These are phyloP conservation scores for Ara ararauna DNA, from an alignment of 2,797 vertebrate genomes.

Conservation along the genomic window DNA sequence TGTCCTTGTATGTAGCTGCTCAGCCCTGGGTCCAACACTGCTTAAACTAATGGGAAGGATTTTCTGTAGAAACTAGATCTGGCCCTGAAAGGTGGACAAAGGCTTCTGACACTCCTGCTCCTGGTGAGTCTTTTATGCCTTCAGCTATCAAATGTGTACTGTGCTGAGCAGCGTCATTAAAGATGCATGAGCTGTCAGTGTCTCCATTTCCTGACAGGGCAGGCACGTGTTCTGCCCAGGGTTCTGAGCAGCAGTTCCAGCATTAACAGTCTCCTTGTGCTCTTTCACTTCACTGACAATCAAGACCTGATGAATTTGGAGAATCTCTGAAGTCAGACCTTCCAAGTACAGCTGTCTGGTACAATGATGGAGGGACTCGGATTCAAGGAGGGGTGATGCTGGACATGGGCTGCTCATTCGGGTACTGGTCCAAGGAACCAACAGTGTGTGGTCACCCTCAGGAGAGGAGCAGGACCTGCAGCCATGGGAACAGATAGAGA, in stretches of 20 bases:
- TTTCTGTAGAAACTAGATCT: slow-evolving; percentile 46
- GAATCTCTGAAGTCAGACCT: not conserved
- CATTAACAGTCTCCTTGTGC: not conserved
- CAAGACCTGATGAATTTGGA: not conserved
- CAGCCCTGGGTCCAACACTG: not conserved
- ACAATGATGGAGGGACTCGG: not conserved
- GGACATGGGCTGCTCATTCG: not conserved
- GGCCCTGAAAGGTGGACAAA: slow-evolving; percentile 47
- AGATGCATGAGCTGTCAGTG: slow-evolving; percentile 41
- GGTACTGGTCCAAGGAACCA: not conserved
- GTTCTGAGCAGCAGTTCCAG: not conserved
- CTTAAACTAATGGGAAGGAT: not conserved
- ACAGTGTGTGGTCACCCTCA: rapidly evolving
- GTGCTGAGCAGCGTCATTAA: slow-evolving; percentile 31
- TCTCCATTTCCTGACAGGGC: not conserved
- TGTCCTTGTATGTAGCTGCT: not conserved
- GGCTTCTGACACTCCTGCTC: slow-evolving; percentile 10
- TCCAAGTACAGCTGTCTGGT: not conserved
- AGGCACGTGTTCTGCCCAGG: not conserved
- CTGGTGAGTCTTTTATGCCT: slow-evolving; percentile 20
- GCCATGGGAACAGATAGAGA: not conserved
- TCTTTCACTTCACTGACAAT: not conserved
- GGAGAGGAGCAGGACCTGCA: not conserved
- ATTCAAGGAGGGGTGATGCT: not conserved
- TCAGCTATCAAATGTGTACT: slow-evolving; percentile 48